Evolutionary conservation across 1,140 invertebrate genomes (phyloP).

Genomic region (Archivesica marissinica): DNA sequence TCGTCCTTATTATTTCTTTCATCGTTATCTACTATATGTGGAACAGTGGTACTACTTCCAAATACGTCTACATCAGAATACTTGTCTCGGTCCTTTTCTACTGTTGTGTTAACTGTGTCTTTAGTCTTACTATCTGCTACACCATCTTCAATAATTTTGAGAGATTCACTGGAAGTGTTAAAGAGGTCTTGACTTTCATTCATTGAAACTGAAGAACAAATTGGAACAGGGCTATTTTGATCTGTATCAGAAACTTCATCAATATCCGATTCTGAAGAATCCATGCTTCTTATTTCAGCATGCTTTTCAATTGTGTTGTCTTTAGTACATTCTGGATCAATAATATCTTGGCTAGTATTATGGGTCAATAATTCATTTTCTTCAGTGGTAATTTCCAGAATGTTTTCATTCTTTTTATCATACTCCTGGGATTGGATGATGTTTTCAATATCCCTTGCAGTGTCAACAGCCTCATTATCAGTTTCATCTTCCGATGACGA

Average conservation of each 20-base stretch:
- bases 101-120: not conserved
- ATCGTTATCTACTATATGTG: not conserved
- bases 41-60: not conserved
- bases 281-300: not conserved
- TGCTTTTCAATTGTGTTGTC: not conserved
- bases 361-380: not conserved
- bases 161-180: not conserved
- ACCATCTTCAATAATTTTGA: not conserved
- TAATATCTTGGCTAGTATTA: not conserved
- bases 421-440: not conserved
- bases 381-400: not conserved
- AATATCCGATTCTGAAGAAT: too few relatives aligned
- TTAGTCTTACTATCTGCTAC: not conserved
- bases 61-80: not conserved
- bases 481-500: slow-evolving; percentile 22
- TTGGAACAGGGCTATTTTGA: not conserved
- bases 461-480: not conserved
- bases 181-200: not conserved
- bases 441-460: not conserved
- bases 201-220: not conserved
- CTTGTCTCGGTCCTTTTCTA: not conserved
- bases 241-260: not conserved
- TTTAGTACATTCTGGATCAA: not conserved
- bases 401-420: not conserved
- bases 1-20: not conserved